Base-by-base conservation (phyloP, 2,888 invertebrate species). In the Aphodius granarius region DNA sequence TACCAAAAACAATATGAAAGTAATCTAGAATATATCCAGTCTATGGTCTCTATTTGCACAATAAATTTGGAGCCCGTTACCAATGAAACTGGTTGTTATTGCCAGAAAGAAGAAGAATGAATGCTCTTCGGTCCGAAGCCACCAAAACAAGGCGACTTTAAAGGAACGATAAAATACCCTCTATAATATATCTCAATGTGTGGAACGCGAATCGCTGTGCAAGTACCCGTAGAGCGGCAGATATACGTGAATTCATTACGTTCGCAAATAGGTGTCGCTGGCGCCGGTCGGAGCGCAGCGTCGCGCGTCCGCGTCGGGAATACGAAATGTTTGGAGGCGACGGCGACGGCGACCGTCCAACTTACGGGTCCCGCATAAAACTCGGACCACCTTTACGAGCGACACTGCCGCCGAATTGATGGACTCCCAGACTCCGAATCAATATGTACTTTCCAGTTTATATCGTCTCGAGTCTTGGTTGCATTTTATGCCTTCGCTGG, bases 401-500 rank as follows among this genome's bases (percentile, higher is more conserved):
- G 68, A 76, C 78, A 68, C 66, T 76, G 74, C 78, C 75, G 66
- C 76, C 76, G 77, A 76, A 75, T 74, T 78, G 79, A 79, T 79
- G 79, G 79, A 78, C 79, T 79, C 76, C 76, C 73, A 75, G 78
- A 78, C 76, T 78, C 74, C 76, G 79, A 79, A 79, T 79, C 79
- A 79, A 79, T 79, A 79, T 79, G 77, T 78, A 76, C 76, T 78
- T 76, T 73, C 73, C 65, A 75, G 75, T 78, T 78, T 78, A 78
- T 78, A 22, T 43, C 75, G 75, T 76, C 71, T 73, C 73, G 70
- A 75, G 75, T 76, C 73, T 77, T 74, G 72, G 77, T 72, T 76
- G 77, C 76, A 74, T 74, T 77, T 78, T 78, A 77, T 75, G 77
- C 71, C 75, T 74, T 68, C 22, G 68, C 68, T 21, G 20, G 20